phyloP scores from a whole-genome alignment of 2,888 invertebrate species.

The Peribatodes rhomboidaria region DNA sequence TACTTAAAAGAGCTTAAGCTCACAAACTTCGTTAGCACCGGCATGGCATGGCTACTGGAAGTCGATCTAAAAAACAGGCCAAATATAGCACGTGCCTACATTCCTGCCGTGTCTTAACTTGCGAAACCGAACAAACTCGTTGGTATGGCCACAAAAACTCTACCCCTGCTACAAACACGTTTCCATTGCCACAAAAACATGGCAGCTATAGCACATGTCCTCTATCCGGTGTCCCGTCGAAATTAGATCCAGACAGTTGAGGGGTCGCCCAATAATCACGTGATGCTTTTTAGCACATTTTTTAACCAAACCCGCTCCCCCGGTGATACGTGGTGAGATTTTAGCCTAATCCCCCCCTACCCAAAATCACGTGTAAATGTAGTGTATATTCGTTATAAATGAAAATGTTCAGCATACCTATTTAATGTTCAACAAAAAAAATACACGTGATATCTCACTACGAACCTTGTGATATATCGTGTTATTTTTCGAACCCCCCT shows the following conservation, averaged over 20 bases:
- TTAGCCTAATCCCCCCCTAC: too few relatives aligned
- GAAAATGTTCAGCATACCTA: too few relatives aligned
- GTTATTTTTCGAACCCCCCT: too few relatives aligned
- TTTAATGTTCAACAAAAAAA: too few relatives aligned
- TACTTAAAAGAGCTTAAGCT: neutral
- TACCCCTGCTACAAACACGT: constrained; percentile 2
- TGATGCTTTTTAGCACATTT: too few relatives aligned
- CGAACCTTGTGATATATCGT: too few relatives aligned
- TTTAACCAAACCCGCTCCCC: too few relatives aligned
- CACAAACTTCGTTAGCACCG: constrained; percentile 27
- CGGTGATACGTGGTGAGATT: too few relatives aligned
- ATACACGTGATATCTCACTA: too few relatives aligned
- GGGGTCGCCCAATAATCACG: too few relatives aligned
- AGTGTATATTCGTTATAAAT: too few relatives aligned
- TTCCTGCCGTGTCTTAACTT: constrained; percentile 56
- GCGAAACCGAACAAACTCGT: constrained; percentile 61
- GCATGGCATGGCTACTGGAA: constrained; percentile 31
- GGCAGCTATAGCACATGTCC: constrained; percentile 70
- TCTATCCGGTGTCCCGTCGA: constrained; percentile 59
- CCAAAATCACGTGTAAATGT: too few relatives aligned
- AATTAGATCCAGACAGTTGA: constrained; percentile 66
- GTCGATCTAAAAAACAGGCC: constrained; percentile 51
- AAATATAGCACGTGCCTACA: constrained; percentile 67
- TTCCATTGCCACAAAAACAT: constrained; percentile 36
- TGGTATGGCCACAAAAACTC: constrained; percentile 18